Evolutionary conservation across 2,888 invertebrate genomes (phyloP).

Genomic region (Temnothorax ravouxi): DNA sequence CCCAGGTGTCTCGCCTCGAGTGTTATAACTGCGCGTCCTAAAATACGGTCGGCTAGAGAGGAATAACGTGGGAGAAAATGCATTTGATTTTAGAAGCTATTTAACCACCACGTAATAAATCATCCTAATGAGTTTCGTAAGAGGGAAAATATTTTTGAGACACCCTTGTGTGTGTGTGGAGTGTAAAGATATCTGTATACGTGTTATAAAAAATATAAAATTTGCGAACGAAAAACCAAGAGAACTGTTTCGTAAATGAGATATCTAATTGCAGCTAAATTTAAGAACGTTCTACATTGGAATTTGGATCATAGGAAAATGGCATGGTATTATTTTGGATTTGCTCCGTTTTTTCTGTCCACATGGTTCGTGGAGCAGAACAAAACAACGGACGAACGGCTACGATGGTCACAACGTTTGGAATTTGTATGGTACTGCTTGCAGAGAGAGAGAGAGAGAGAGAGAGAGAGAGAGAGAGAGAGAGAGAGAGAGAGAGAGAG

Average conservation of each 20-base stretch:
- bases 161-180: too few species aligned
- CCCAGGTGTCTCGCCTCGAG: constrained; percentile 9
- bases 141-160: neutral
- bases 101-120: neutral
- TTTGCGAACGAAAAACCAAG: neutral
- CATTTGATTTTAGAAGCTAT: neutral
- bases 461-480: constrained; percentile 3
- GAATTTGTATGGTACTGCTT: constrained; percentile 61
- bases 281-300: neutral
- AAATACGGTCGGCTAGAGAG: neutral
- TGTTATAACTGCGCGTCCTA: neutral
- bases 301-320: constrained; percentile 7
- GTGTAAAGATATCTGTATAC: neutral
- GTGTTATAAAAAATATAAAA: neutral
- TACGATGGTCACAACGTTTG: constrained; percentile 52
- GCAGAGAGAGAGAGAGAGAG: constrained; percentile 7
- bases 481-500: constrained; percentile 9
- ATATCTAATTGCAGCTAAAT: neutral
- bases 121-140: constrained; percentile 2
- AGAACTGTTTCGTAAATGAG: neutral
- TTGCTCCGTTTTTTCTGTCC: constrained; percentile 8
- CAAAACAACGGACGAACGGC: constrained; percentile 56
- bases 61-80: neutral
- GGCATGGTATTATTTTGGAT: neutral
- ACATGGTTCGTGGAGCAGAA: constrained; percentile 49